Evolutionary conservation across 2,797 vertebrate species (phyloP), one percentile per base, ranked within the genome.

Genomic region (Hippocampus kuda): DNA sequence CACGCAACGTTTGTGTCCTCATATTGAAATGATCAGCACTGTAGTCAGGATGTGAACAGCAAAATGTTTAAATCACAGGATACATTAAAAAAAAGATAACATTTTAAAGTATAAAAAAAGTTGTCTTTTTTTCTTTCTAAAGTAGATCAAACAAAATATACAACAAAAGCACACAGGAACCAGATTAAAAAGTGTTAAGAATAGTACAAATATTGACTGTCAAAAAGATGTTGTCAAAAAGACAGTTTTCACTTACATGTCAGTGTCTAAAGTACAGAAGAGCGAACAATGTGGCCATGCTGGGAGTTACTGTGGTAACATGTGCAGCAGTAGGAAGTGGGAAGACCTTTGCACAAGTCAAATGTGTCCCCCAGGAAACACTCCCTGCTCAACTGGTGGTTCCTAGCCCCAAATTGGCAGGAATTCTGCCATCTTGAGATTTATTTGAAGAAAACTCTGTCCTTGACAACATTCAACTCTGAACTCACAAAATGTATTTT

Each of bases 31-130:
- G 22, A 72, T 88, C 88, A 89, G 80, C 91, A 92, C 72, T 57
- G 66, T 26, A 66, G 77, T 95, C 93, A 94, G 91, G 87, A 97
- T 94, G 93, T 95, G 93, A 95, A 95, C 93, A 95, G 93, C 94
- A 94, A 87, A 83, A 68, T 67, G 68, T 85, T 92, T 77, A 91
- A 93, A 95, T 96, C 93, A 94, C 59, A 1, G 91, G 93, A 92
- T 92, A 92, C 64, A 24, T 11, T 27, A 65, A 11, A 24, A 2
- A 6, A 24, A 65, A 41, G 30, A 2, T 44, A n/a, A 9, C 1
- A 26, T 42, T 24, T 24, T 42, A 13, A n/a, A 22, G n/a, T 34
- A 46, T 9, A 5, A n/a, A 24, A 46, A 3, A 51, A 51, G 10
- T 4, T 20, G 12, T 34, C 5, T 15, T 42, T 20, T 42, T 15